Evolutionary conservation across 2,797 vertebrate species (phyloP), one percentile per base, ranked within the genome.

Genomic region (Capromys pilorides): DNA sequence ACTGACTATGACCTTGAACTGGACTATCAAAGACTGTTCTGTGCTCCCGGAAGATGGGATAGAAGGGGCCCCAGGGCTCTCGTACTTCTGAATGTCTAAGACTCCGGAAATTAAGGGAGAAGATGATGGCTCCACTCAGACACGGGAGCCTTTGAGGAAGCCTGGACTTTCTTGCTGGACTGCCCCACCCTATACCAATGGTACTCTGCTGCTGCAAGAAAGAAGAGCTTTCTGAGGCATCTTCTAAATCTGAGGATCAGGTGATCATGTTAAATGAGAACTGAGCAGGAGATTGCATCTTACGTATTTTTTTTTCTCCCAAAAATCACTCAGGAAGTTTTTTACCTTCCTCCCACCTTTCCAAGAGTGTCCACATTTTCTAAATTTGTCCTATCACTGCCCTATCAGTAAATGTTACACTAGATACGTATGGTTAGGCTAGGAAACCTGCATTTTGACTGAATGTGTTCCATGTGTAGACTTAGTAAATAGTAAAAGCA

Each of bases 371-470:
- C 69, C 57, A 80, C 21, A 69, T n/a, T 91, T 45, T 45, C 59
- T 95, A 88, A 28, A 12, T 66, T 93, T 87, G 87, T 88, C 41
- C 73, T 8, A 90, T 28, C 57, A 21, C 69, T 82, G 31, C 36
- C 41, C 51, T 85, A 3, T 19, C 66, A 19, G 18, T 66, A 39
- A 78, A 77, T 57, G 90, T 77, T 86, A 49, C 81, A 18, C 13
- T 85, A 67, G 91, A 62, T 28, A 84, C 0, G 67, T 66, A 16
- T 67, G n/a, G 66, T 81, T 78, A 66, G 39, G n/a, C 3, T 62
- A 73, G n/a, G 41, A 51, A 69, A 81, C 13, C 36, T 96, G 84
- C 28, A 54, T n/a, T 86, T 93, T 83, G 59, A 41, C 66, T 64
- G 12, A 61, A 57, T 78, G 64, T 21, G 59, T 28, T 86, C 11